Evolutionary conservation across 2,888 invertebrate genomes (phyloP).

Genomic region (Zygaena filipendulae): DNA sequence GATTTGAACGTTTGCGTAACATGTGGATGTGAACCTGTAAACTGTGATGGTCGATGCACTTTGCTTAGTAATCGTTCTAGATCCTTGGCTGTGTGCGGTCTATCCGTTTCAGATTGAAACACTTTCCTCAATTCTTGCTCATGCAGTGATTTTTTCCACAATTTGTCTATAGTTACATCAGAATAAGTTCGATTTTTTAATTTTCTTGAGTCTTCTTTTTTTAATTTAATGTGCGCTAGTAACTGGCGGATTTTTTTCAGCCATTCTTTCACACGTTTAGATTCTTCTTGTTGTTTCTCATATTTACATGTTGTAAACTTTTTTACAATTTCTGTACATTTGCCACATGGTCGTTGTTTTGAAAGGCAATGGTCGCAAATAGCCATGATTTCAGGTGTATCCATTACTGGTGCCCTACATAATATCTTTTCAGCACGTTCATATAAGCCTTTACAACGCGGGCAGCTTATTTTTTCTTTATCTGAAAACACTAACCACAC

Average conservation of each 20-base stretch:
- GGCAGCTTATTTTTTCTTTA: slow-evolving; percentile 27
- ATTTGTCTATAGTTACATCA: slow-evolving; percentile 13
- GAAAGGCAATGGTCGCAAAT: slow-evolving; percentile 37
- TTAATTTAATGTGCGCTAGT: slow-evolving; percentile 14
- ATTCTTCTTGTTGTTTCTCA: too few species aligned
- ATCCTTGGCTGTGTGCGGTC: too few species aligned
- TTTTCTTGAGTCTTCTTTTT: slow-evolving; percentile 9
- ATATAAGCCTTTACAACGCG: slow-evolving; percentile 32
- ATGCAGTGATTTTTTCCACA: slow-evolving; percentile 4
- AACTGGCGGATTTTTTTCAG: slow-evolving; percentile 20
- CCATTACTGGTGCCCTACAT: slow-evolving; percentile 21
- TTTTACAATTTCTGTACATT: slow-evolving; percentile 30
- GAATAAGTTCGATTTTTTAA: slow-evolving; percentile 11
- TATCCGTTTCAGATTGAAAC: too few species aligned
- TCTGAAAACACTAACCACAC: slow-evolving; percentile 37
- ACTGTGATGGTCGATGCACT: too few species aligned
- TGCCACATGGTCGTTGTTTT: slow-evolving; percentile 26
- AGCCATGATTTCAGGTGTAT: slow-evolving; percentile 26
- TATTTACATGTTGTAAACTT: too few species aligned
- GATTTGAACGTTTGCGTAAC: too few species aligned
- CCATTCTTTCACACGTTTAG: slow-evolving; percentile 19
- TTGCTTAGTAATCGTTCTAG: too few species aligned
- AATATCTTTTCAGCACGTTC: slow-evolving; percentile 28
- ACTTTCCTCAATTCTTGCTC: too few species aligned
- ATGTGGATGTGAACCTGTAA: too few species aligned